phyloP scores from a whole-genome alignment of 2,797 vertebrate genomes.

The Mormyrus hasselquistii region DNA sequence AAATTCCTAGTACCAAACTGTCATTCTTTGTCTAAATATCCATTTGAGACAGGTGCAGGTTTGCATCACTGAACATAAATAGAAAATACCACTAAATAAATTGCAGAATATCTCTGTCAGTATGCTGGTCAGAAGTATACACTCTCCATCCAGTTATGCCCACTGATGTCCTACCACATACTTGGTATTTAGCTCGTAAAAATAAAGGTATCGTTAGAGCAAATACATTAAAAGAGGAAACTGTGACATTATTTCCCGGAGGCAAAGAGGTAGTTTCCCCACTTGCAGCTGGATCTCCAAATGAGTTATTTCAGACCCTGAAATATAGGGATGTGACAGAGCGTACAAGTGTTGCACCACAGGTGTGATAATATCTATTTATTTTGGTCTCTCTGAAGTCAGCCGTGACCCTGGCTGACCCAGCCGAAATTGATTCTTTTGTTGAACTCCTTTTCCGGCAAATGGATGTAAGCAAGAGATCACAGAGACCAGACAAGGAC shows the following conservation, averaged over 20 bases:
- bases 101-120: neutral
- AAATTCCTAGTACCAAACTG: neutral
- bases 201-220: neutral
- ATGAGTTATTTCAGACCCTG: slow-evolving; percentile 7
- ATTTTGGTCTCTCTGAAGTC: slow-evolving; percentile 48
- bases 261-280: neutral
- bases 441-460: slow-evolving; percentile 61
- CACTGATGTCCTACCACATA: neutral
- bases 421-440: slow-evolving; percentile 73
- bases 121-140: neutral
- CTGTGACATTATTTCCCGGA: neutral
- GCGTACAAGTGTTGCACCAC: slow-evolving; percentile 36
- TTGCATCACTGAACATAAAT: neutral
- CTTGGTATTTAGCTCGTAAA: neutral
- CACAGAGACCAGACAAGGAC: slow-evolving; percentile 57
- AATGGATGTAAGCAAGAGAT: slow-evolving; percentile 67
- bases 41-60: neutral
- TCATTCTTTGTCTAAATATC: neutral
- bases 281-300: neutral
- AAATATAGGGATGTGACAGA: neutral
- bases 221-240: slow-evolving; percentile 5
- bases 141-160: neutral
- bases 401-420: slow-evolving; percentile 61
- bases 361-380: slow-evolving; percentile 58
- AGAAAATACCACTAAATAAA: neutral